These are phyloP conservation scores for Craseonycteris thonglongyai DNA, from an alignment of 2,113 vertebrate species.

Conservation along the genomic window DNA sequence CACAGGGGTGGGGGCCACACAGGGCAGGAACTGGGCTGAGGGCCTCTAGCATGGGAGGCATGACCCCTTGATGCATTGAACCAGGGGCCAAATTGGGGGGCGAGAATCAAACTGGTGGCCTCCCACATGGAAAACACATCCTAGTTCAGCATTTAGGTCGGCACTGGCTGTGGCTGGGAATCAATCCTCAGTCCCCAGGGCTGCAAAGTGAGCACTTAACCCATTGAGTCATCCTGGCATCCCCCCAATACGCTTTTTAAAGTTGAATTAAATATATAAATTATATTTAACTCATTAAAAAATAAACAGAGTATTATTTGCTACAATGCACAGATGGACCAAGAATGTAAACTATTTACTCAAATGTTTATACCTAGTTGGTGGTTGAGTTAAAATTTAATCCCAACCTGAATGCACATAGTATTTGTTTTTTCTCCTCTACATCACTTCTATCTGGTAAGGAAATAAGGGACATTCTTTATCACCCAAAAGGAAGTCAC, in stretches of 20 bases:
- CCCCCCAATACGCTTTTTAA: background rate
- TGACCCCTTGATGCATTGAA: no score
- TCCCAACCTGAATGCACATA: background rate
- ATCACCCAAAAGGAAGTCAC: background rate
- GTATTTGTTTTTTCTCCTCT: background rate
- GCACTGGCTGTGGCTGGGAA: no score
- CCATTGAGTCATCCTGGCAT: no score
- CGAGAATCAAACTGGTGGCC: no score
- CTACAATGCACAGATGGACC: background rate
- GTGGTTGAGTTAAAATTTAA: background rate
- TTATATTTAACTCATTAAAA: background rate
- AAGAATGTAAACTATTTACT: background rate
- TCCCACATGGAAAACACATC: no score
- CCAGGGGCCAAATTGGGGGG: no score
- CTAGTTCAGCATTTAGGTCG: no score
- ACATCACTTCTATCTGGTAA: background rate
- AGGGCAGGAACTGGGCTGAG: no score
- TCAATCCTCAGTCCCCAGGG: no score
- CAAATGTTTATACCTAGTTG: background rate
- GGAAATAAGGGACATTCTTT: background rate
- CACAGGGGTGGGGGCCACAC: no score
- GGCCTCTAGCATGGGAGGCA: no score
- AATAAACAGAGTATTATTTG: background rate
- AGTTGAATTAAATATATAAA: background rate
- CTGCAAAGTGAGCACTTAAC: no score